Base-by-base conservation (phyloP, 2,888 invertebrate species). In the Calliopum simillimum region DNA sequence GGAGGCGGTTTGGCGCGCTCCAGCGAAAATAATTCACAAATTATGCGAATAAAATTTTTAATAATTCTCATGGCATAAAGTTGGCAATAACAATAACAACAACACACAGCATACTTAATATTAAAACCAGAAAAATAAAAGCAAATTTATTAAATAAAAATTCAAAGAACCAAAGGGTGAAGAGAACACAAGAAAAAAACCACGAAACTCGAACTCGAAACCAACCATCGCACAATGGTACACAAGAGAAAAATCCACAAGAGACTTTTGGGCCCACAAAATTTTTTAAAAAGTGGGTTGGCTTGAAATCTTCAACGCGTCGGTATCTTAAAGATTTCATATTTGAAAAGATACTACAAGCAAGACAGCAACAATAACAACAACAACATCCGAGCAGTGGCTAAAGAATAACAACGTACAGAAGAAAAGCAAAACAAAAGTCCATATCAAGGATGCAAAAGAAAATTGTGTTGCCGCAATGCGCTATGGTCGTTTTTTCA, bases 41-140 rank as follows among this genome's bases (percentile, higher is more conserved):
- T 84, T 84, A 84, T 84, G 84, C 84, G 84, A 83, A 84, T 82
- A 82, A 83, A 84, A 84, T 84, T 81, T 83, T 83, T 83, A 84
- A 84, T 82, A 82, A 80, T 82, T 82, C 82, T 78, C 80, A 81
- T 81, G 80, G 78, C 75, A 76, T 74, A 75, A 75, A 74, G 74
- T 46, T 47, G 79, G 79, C 77, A 75, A 79, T 73, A 77, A 70
- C 67, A 74, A 69, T 55, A 66, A n/a, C 61, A 63, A 73, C 76
- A 71, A 67, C 68, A 65, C 69, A 59, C 55, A 16, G 46, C 58
- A 72, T 75, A 71, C 69, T 61, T 58, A 71, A 41, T n/a, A 61
- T 51, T 70, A 71, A 51, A 71, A 73, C 64, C 68, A 71, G 67
- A 61, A 69, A 55, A 53, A 69, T 64, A 64, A 71, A 61, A 58